Base-by-base conservation (phyloP, 2,888 invertebrate species). In the Sinohyriopsis cumingii region DNA sequence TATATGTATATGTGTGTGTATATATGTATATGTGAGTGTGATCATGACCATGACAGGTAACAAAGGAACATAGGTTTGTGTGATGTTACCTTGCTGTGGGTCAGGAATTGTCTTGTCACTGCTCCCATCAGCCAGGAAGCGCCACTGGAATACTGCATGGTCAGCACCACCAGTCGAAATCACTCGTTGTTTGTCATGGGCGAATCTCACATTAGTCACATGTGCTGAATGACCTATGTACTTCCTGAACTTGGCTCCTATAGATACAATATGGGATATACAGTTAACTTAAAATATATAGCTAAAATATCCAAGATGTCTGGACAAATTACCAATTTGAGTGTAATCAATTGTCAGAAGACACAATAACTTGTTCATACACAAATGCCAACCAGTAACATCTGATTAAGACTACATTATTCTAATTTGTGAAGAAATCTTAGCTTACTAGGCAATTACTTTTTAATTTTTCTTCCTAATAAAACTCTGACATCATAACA, bases 181-280 rank as follows among this genome's bases (percentile, higher is more conserved):
- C 20, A 91, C 86, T 28, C 84, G 78, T 12, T 78, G 82, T 66
- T 86, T 87, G 81, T 91, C 91, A 63, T 82, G 75, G 19, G 90
- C 87, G 80, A 90, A 91, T 20, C 91, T 80, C 2, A 90, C 89
- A 78, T 91, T 90, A 59, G 90, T 91, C 70, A 91, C 91, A 80
- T 90, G 90, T 61, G 90, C 90, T 22, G 90, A 90, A 80, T 91
- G 91, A 53, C 91, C 91, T 5, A 88, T 86, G 77, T 90, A 91
- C 77, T 89, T 89, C 65, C 89, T 83, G 76, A 87, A 89, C 73
- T 90, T 90, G 45, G 90, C 89, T 75, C 91, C 91, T 91, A 78
- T 25, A 72, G 69, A 12, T 15, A 76, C n/a, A 62, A 55, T 63
- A 19, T 28, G 12, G 9, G 12, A 45, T 3, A 45, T 45, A 3